phyloP scores from a whole-genome alignment of 2,113 vertebrate species.

The Oxyura jamaicensis region DNA sequence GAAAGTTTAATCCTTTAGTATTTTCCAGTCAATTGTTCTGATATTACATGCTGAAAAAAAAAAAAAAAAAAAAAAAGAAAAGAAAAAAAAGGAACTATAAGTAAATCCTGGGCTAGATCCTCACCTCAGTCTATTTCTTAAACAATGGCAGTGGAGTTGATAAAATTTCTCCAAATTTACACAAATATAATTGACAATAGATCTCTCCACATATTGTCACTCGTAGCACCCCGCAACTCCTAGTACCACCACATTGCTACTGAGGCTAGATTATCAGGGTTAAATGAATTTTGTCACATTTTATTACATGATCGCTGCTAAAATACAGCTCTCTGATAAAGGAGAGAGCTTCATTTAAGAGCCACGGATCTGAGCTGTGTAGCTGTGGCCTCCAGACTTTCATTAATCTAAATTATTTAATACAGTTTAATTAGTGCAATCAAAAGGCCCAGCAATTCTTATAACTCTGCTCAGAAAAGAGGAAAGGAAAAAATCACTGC shows the following conservation, averaged over 20 bases:
- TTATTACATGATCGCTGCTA: constrained; percentile 18
- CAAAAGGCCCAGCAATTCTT: constrained; percentile 52
- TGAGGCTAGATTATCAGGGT: not conserved
- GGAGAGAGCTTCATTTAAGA: not conserved
- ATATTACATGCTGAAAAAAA: not conserved
- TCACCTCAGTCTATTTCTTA: not conserved
- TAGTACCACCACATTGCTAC: not conserved
- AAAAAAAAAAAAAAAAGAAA: constrained; percentile 9
- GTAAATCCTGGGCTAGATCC: not conserved
- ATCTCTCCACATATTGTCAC: constrained; percentile 7
- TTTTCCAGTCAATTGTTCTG: not conserved
- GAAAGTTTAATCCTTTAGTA: not conserved
- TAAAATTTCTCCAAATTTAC: not conserved
- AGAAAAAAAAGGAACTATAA: not conserved
- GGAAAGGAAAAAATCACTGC: constrained; percentile 38
- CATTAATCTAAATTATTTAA: constrained; percentile 69
- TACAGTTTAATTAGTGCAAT: constrained; percentile 75
- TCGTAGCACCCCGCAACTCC: not conserved
- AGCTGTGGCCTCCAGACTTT: constrained; percentile 17
- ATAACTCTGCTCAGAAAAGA: constrained; percentile 44
- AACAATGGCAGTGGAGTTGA: not conserved
- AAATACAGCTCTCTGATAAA: constrained; percentile 16
- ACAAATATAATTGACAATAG: not conserved
- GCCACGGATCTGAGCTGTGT: not conserved
- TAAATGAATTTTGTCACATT: constrained; percentile 55